These are phyloP conservation scores for Dynastes hyllus DNA, from an alignment of 2,888 invertebrate genomes.

Conservation along the genomic window DNA sequence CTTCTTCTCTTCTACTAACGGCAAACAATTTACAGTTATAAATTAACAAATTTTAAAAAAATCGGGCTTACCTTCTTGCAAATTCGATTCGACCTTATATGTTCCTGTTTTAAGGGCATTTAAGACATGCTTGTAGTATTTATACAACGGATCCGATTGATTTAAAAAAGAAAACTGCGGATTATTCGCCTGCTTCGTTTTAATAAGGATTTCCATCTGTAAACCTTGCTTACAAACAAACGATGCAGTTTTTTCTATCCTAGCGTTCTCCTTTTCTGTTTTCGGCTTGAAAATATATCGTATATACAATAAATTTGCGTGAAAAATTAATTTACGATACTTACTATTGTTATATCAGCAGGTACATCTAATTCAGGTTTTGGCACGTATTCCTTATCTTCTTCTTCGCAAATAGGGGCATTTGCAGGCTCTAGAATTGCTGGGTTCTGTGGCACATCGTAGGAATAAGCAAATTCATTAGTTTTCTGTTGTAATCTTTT, in stretches of 20 bases:
- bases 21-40: background rate
- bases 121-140: slow-evolving; percentile 89
- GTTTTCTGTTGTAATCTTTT: slow-evolving; percentile 87
- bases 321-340: slow-evolving; percentile 57
- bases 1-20: slow-evolving; percentile 52
- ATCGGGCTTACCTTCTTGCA: slow-evolving; percentile 40
- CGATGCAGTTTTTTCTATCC: slow-evolving; percentile 95
- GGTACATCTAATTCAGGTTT: slow-evolving; percentile 85
- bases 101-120: slow-evolving; percentile 80
- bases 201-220: slow-evolving; percentile 99
- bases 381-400: slow-evolving; percentile 84
- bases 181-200: slow-evolving; percentile 96
- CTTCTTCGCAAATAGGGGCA: slow-evolving; percentile 72
- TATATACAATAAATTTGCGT: background rate
- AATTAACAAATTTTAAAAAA: background rate
- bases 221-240: slow-evolving; percentile 93
- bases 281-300: slow-evolving; percentile 79
- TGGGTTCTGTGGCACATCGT: slow-evolving; percentile 75
- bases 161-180: slow-evolving; percentile 95
- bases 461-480: slow-evolving; percentile 85
- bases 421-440: slow-evolving; percentile 66
- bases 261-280: slow-evolving; percentile 89
- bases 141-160: slow-evolving; percentile 87
- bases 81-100: slow-evolving; percentile 71
- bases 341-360: slow-evolving; percentile 81